Conservation (phyloP, 2,113 vertebrate species). For the Rutilus rutilus region DNA sequence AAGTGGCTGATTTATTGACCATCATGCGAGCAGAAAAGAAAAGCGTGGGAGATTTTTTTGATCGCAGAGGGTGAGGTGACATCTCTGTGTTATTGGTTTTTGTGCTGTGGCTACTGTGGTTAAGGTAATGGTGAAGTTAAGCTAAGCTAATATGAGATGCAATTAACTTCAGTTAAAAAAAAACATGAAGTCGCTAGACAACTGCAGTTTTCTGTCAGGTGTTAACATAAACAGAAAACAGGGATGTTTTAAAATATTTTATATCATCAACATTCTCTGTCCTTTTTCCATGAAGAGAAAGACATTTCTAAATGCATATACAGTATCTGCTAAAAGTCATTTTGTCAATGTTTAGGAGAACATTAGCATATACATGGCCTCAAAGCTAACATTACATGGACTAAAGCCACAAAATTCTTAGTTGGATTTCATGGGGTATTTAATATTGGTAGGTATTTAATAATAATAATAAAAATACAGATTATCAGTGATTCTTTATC, state of each 20-base stretch:
- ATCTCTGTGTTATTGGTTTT: constrained; percentile 5
- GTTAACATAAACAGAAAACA: not conserved
- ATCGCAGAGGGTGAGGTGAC: constrained; percentile 2
- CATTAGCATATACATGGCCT: constrained; percentile 7
- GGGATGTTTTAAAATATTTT: not conserved
- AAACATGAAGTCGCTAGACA: not conserved
- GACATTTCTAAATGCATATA: not conserved
- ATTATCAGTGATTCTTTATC: not conserved
- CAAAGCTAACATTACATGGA: not conserved
- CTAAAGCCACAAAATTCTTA: not conserved
- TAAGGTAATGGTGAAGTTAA: not conserved
- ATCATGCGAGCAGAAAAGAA: not conserved
- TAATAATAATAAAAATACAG: not conserved
- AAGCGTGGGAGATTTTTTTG: not conserved
- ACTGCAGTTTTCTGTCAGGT: not conserved
- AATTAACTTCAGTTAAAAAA: not conserved
- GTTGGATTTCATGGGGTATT: not conserved
- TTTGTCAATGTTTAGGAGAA: not conserved
- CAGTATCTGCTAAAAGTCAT: not conserved
- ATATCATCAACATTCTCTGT: not conserved
- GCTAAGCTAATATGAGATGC: not conserved
- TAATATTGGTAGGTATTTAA: not conserved
- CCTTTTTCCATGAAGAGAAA: not conserved
- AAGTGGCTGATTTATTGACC: constrained; percentile 6
- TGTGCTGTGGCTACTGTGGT: not conserved